phyloP scores from a whole-genome alignment of 2,113 vertebrate genomes.

The Guaruba guarouba region DNA sequence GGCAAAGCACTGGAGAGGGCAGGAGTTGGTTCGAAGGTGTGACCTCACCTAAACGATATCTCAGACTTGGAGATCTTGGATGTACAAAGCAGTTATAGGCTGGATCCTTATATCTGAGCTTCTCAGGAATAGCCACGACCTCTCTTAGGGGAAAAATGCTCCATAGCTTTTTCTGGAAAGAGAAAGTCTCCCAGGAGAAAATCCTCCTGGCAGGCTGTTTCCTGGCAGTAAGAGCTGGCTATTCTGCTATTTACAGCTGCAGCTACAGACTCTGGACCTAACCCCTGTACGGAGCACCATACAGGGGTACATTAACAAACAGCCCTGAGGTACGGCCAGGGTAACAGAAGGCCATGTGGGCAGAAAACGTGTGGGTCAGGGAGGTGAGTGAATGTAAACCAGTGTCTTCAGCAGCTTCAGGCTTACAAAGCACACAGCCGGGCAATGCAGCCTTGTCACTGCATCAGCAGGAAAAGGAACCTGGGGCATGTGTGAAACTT shows the following conservation, averaged over 20 bases:
- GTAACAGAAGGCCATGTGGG: background rate
- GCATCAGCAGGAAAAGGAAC: background rate
- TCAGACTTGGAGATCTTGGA: background rate
- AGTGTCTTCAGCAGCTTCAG: background rate
- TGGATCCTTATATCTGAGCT: background rate
- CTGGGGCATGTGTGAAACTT: background rate
- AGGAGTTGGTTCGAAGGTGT: background rate
- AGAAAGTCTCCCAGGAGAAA: background rate
- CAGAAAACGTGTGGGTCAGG: background rate
- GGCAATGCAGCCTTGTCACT: background rate
- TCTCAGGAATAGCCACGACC: background rate
- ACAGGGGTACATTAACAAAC: background rate
- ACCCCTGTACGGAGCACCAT: background rate
- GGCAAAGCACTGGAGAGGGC: background rate
- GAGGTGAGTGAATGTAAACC: background rate
- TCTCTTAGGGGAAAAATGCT: background rate
- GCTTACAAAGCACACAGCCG: background rate
- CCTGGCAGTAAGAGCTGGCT: background rate
- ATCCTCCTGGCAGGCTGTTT: background rate
- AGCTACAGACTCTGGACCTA: background rate
- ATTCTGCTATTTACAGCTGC: background rate
- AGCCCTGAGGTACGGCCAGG: background rate
- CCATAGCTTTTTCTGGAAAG: background rate
- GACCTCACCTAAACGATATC: background rate
- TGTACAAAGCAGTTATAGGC: background rate